Conservation (phyloP, 1,140 invertebrate species). For the Diorhabda carinulata region DNA sequence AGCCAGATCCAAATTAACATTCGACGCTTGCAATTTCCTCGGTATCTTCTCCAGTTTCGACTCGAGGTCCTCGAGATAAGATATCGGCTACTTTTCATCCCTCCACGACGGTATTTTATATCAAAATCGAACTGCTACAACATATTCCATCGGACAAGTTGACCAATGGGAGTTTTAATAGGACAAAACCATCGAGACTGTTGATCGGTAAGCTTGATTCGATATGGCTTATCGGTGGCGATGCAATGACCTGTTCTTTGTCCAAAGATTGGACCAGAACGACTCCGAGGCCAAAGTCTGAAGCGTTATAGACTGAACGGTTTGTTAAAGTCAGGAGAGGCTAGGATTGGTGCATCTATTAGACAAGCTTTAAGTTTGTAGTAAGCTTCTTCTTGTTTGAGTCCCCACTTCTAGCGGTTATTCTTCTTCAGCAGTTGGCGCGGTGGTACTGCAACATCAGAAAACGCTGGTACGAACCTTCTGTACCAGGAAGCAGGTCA, state of each 20-base stretch:
- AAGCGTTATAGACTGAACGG: too few relatives aligned
- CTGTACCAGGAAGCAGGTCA: slow-evolving; percentile 18
- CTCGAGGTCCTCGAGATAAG: too few relatives aligned
- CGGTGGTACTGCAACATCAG: slow-evolving; percentile 6
- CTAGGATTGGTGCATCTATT: slow-evolving; percentile 22
- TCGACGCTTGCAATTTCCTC: too few relatives aligned
- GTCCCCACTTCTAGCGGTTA: slow-evolving; percentile 5
- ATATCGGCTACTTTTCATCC: too few relatives aligned
- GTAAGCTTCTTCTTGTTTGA: too few relatives aligned
- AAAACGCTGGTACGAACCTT: slow-evolving; percentile 18
- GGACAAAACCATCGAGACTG: slow-evolving; percentile 47
- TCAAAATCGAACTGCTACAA: slow-evolving; percentile 47
- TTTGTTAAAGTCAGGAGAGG: slow-evolving; percentile 17
- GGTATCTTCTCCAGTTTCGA: too few relatives aligned
- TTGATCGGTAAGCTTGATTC: slow-evolving; percentile 52
- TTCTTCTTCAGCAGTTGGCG: slow-evolving; percentile 33
- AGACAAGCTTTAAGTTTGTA: too few relatives aligned
- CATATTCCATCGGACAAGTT: slow-evolving; percentile 49
- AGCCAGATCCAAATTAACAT: too few relatives aligned
- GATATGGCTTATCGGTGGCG: slow-evolving; percentile 30
- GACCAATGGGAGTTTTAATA: slow-evolving; percentile 44
- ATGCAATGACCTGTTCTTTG: slow-evolving; percentile 42
- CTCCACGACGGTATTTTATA: neutral
- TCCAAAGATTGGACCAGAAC: slow-evolving; percentile 29
- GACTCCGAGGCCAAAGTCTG: neutral